These are phyloP conservation scores for Actinostola sp. DNA, from an alignment of 92 coral and sea anemone genomes.

Conservation along the genomic window DNA sequence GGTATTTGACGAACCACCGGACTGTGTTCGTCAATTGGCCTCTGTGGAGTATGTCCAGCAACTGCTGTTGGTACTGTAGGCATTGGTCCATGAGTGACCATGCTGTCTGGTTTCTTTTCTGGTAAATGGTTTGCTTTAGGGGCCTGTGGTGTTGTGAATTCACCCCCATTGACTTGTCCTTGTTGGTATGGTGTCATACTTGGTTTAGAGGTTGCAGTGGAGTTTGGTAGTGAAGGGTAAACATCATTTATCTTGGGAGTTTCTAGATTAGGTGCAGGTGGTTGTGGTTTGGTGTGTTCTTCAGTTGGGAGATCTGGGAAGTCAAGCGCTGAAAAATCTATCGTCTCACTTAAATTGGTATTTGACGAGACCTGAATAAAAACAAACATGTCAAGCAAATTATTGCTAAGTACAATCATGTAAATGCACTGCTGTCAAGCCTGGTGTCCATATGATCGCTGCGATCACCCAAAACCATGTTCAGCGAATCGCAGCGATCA, in stretches of 20 bases:
- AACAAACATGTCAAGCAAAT: background rate
- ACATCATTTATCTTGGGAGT: background rate
- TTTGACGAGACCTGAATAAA: constrained; percentile 44
- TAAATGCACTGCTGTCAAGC: too few species aligned
- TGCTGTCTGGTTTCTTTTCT: constrained; percentile 5
- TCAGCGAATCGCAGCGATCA: too few species aligned
- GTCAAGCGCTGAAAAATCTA: constrained; percentile 71
- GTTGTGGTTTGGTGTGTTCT: constrained; percentile 28
- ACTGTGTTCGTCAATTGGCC: background rate
- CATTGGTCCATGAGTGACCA: constrained; percentile 22
- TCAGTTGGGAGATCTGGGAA: constrained; percentile 90
- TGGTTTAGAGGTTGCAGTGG: constrained; percentile 16
- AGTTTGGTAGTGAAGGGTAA: constrained; percentile 10
- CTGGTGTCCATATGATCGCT: too few species aligned
- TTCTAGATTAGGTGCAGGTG: constrained; percentile 8
- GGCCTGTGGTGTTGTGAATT: background rate
- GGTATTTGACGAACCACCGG: background rate
- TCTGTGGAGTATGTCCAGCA: background rate
- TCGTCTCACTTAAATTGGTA: constrained; percentile 13
- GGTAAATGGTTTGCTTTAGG: constrained; percentile 25
- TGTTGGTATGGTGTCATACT: constrained; percentile 1
- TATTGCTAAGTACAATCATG: background rate
- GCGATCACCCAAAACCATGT: too few species aligned
- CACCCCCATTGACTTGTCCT: constrained; percentile 1
- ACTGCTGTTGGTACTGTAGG: constrained; percentile 1